These are phyloP conservation scores for Sesia apiformis DNA, from an alignment of 2,888 invertebrate genomes.

Conservation along the genomic window DNA sequence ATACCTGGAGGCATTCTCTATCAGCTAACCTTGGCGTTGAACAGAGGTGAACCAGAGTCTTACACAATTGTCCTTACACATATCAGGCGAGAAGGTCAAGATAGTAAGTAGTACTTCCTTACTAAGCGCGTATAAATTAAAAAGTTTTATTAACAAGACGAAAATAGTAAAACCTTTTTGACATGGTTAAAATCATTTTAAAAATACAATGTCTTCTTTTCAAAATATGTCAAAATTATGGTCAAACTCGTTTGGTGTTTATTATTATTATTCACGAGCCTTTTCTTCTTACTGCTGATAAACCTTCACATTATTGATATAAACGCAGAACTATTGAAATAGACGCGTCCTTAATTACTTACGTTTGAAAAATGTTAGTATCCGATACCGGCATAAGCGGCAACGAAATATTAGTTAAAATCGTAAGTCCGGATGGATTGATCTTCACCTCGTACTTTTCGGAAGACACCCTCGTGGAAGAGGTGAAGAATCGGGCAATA, in stretches of 20 bases:
- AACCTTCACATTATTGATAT: conserved; percentile 10
- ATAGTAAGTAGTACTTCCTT: too few species aligned
- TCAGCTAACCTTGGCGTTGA: too few species aligned
- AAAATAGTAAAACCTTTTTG: background rate
- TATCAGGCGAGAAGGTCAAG: too few species aligned
- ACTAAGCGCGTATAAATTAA: too few species aligned
- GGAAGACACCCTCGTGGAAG: conserved; percentile 55
- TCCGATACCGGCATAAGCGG: conserved; percentile 38
- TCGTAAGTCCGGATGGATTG: conserved; percentile 56
- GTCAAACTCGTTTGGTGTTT: conserved; percentile 36
- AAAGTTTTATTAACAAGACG: too few species aligned
- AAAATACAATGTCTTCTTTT: background rate
- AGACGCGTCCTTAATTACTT: background rate
- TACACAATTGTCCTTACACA: too few species aligned
- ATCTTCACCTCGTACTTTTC: conserved; percentile 44
- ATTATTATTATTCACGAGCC: conserved; percentile 33
- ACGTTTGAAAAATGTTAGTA: conserved; percentile 35
- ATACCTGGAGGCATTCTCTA: too few species aligned
- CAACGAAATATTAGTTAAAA: conserved; percentile 44
- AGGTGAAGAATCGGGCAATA: conserved; percentile 51
- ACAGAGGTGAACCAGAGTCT: too few species aligned
- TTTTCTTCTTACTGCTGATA: conserved; percentile 30
- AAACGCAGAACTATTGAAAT: conserved; percentile 1
- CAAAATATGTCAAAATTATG: conserved; percentile 29
- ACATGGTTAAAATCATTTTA: background rate